Conservation (phyloP, 2,797 vertebrate species). For the Danio aesculapii region DNA sequence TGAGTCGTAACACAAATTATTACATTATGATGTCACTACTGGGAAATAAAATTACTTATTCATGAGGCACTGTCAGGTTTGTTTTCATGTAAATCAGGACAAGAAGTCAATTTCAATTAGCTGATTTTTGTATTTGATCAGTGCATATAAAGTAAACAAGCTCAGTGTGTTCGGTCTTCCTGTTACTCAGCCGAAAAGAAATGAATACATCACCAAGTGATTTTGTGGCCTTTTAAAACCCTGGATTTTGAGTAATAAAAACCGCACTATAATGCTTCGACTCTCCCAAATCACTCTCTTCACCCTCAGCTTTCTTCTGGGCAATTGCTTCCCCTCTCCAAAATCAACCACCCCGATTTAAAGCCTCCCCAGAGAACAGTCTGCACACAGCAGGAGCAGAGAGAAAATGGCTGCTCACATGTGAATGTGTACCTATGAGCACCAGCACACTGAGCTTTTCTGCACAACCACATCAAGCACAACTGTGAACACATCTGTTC, state of each 20-base stretch:
- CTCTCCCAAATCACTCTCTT: conserved; percentile 8
- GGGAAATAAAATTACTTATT: too few species aligned
- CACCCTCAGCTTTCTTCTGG: conserved; percentile 1
- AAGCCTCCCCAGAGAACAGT: conserved; percentile 29
- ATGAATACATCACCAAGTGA: not conserved
- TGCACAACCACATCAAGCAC: conserved; percentile 34
- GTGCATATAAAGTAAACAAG: too few species aligned
- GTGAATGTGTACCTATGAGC: conserved; percentile 52
- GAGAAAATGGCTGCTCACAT: conserved; percentile 58
- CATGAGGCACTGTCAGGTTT: too few species aligned
- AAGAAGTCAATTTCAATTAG: too few species aligned
- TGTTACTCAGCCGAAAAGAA: not conserved
- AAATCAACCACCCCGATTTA: conserved; percentile 39
- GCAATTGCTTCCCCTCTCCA: not conserved
- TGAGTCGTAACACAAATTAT: too few species aligned
- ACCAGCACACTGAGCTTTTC: conserved; percentile 63
- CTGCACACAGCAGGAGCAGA: conserved; percentile 32
- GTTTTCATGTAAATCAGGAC: too few species aligned
- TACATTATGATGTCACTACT: too few species aligned
- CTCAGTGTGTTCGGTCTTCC: not conserved
- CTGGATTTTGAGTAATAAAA: conserved; percentile 34
- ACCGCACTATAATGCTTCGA: conserved; percentile 6
- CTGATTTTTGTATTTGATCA: too few species aligned
- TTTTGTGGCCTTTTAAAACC: not conserved
- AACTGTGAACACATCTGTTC: conserved; percentile 33